phyloP scores from a whole-genome alignment of 2,888 invertebrate genomes.

The Brachyptera putata region DNA sequence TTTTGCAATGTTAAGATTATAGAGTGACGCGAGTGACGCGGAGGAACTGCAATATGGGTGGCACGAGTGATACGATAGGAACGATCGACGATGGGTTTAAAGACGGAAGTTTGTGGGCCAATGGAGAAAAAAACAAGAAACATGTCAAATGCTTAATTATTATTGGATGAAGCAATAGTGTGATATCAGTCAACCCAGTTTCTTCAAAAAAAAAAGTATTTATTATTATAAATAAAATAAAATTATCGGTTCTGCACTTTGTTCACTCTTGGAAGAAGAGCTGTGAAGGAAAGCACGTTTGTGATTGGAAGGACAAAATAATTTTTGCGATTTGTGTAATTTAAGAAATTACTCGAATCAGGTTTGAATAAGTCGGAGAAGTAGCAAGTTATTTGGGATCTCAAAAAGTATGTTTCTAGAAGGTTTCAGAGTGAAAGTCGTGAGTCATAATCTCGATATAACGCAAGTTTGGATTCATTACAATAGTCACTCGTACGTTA shows the following conservation, averaged over 20 bases:
- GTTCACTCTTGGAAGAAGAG: slow-evolving; percentile 19
- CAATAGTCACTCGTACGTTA: too few species aligned
- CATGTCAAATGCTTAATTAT: slow-evolving; percentile 19
- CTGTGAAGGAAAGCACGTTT: neutral
- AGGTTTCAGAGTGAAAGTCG: neutral
- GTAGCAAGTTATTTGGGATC: slow-evolving; percentile 1
- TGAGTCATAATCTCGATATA: too few species aligned
- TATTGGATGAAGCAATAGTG: slow-evolving; percentile 20
- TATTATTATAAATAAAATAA: slow-evolving; percentile 2
- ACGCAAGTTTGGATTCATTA: too few species aligned
- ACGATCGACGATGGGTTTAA: neutral
- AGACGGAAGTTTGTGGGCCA: neutral
- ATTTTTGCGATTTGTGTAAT: neutral
- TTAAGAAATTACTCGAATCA: neutral
- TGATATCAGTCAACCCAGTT: slow-evolving; percentile 24
- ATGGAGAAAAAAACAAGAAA: neutral
- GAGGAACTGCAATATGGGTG: neutral
- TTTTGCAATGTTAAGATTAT: slow-evolving; percentile 15
- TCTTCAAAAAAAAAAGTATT: slow-evolving; percentile 20
- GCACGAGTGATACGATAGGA: too few species aligned
- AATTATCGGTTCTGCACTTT: neutral
- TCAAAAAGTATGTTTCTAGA: slow-evolving; percentile 1
- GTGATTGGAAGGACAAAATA: slow-evolving; percentile 1
- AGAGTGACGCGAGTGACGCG: slow-evolving; percentile 1
- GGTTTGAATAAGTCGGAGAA: neutral